Percentiles rank a stretch among this genome's conserved stretches.
phyloP scores from a whole-genome alignment of 1,140 invertebrate genomes.

The Paramacrobiotus metropolitanus region DNA sequence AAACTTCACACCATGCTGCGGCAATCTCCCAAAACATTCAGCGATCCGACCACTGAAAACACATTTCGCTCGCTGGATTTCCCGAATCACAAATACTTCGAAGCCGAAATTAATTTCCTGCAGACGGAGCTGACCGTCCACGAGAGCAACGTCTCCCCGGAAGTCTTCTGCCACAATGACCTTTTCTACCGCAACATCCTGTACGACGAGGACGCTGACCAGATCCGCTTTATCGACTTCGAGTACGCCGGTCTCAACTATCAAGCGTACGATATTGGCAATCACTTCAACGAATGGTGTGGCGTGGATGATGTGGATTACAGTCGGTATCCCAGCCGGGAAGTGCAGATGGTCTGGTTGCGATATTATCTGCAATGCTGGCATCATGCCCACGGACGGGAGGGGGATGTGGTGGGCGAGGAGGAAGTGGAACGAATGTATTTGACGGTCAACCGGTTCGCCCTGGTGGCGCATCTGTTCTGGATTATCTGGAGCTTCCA shows the following conservation, averaged over 20 bases:
- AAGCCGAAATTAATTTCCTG: no score
- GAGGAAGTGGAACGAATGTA: slow-evolving; percentile 42
- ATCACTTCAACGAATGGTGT: slow-evolving; percentile 93
- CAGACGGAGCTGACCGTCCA: no score
- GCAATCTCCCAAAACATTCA: no score
- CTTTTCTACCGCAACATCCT: slow-evolving; percentile 79
- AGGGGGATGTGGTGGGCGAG: slow-evolving; percentile 18
- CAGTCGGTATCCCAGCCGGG: not conserved
- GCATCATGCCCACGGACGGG: slow-evolving; percentile 11
- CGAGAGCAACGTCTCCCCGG: no score
- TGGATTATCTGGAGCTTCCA: slow-evolving; percentile 83
- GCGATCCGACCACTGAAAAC: no score
- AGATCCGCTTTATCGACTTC: slow-evolving; percentile 82
- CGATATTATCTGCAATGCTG: slow-evolving; percentile 37
- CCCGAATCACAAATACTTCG: no score
- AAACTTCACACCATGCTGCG: no score
- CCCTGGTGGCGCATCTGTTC: slow-evolving; percentile 52
- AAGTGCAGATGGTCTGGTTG: slow-evolving; percentile 49
- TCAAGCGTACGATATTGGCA: slow-evolving; percentile 85
- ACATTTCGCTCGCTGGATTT: no score
- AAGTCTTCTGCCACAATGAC: slow-evolving; percentile 94
- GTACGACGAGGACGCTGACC: slow-evolving; percentile 36
- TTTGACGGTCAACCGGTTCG: slow-evolving; percentile 50
- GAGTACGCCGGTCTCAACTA: slow-evolving; percentile 86
- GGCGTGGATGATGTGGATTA: slow-evolving; percentile 13